Evolutionary conservation across 2,113 vertebrate genomes (phyloP).

Genomic region (Drymodes brunneopygia): DNA sequence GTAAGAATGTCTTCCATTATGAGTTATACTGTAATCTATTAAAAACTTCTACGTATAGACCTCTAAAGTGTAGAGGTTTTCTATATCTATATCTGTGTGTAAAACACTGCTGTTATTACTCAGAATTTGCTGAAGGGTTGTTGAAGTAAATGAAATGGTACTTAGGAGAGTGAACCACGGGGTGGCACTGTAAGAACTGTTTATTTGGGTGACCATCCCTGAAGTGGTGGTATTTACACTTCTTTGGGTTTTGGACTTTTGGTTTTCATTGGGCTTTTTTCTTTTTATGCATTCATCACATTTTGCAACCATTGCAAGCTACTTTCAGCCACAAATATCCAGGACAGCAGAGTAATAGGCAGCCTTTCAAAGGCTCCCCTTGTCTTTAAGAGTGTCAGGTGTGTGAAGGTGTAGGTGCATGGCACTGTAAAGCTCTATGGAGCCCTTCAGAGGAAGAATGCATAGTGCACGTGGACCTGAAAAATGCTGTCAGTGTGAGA

Average conservation of each 20-base stretch:
- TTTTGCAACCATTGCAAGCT: background rate
- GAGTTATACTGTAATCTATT: background rate
- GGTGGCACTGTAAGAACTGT: slow-evolving; percentile 58
- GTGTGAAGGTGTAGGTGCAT: accelerated
- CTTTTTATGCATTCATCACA: background rate
- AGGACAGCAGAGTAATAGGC: background rate
- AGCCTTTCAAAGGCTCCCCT: background rate
- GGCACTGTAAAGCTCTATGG: background rate
- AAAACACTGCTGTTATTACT: background rate
- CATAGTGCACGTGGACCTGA: background rate
- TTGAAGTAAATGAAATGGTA: background rate
- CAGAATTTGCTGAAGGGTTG: background rate
- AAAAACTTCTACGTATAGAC: background rate
- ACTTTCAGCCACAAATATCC: background rate
- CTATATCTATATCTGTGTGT: background rate
- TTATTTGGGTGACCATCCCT: background rate
- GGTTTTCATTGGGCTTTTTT: accelerated
- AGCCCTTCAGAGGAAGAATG: background rate
- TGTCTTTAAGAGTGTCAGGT: background rate
- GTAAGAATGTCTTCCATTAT: background rate
- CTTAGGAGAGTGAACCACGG: slow-evolving; percentile 26
- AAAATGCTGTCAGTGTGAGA: background rate
- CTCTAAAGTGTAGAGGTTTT: background rate
- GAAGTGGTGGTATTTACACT: background rate
- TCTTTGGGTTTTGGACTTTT: background rate